These are phyloP conservation scores for Eumaeus atala DNA, from an alignment of 1,140 invertebrate genomes.

Conservation along the genomic window DNA sequence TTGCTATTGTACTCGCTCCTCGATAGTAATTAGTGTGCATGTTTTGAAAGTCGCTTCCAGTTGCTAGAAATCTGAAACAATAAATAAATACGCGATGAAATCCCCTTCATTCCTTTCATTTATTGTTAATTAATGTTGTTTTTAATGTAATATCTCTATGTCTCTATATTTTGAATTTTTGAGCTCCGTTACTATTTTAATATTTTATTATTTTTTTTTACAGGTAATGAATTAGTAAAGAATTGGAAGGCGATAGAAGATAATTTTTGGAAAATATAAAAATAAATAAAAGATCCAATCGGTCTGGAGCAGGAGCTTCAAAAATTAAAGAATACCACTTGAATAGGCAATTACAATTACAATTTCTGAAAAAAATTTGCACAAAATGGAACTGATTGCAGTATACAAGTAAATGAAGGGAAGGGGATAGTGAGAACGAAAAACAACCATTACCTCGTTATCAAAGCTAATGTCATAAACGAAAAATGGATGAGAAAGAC, in stretches of 20 bases:
- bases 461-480: too few relatives aligned
- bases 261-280: conserved; percentile 23
- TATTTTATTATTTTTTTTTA: conserved; percentile 7
- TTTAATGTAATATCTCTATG: too few relatives aligned
- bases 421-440: too few relatives aligned
- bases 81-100: background rate
- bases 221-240: conserved; percentile 18
- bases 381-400: too few relatives aligned
- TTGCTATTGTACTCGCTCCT: conserved; percentile 20
- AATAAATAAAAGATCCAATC: conserved; percentile 20
- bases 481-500: too few relatives aligned
- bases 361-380: too few relatives aligned
- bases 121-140: too few relatives aligned
- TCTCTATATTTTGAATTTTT: too few relatives aligned
- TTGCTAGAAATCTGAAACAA: conserved; percentile 16
- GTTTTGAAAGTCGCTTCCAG: conserved; percentile 2
- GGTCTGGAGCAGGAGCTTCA: conserved; percentile 21
- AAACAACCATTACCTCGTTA: too few relatives aligned
- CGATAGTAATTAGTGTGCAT: conserved; percentile 17
- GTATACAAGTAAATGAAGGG: too few relatives aligned
- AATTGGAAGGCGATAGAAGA: conserved; percentile 23
- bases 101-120: too few relatives aligned
- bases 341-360: conserved; percentile 21
- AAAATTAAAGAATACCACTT: conserved; percentile 26
- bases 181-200: too few relatives aligned